Base-by-base conservation (phyloP, 2,797 vertebrate species). In the Etheostoma perlongum region DNA sequence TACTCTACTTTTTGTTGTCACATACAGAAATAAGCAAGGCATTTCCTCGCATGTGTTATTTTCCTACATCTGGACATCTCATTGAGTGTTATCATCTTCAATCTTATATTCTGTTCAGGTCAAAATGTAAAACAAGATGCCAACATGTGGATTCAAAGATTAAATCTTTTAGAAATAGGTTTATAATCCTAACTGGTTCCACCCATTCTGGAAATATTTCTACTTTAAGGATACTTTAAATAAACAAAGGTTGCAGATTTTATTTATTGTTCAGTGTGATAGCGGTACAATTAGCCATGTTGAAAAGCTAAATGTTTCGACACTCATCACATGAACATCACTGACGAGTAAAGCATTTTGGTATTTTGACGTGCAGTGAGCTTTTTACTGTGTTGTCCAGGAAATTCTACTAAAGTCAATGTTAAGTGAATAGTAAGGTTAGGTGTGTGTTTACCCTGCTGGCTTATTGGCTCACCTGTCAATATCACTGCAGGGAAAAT, bases 391-490 rank as follows among this genome's bases (percentile, higher is more conserved):
- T 71, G 82, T 69, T 10, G 74, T 89, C 79, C 83, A 62, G 81
- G 75, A 85, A 80, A 81, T 82, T 79, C 72, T 55, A 67, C 64
- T 72, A 47, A n/a, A 89, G 90, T 94, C 91, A 88, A 92, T 93
- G 89, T 88, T 93, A 93, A 93, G 84, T 92, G 87, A 91, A 92
- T 93, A 80, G 82, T 78, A 84, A 85, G 88, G 87, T 91, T 87
- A 63, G 79, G 61, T 82, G 89, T 63, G 70, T 85, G 88, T 92
- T 88, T 87, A 84, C 86, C 75, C 91, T 51, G 76, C 85, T 79
- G 82, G 69, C 81, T 85, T 91, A 93, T 93, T 82, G 92, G 91
- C 89, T 84, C 25, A 18, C 65, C 89, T 91, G 91, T 92, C 93
- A 92, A 92, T 93, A 88, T 62, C 69, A 82, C 79, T 79, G 86